Evolutionary conservation across 2,113 vertebrate genomes (phyloP), one percentile per base, ranked within the genome.

Genomic region (Tringa solitaria): DNA sequence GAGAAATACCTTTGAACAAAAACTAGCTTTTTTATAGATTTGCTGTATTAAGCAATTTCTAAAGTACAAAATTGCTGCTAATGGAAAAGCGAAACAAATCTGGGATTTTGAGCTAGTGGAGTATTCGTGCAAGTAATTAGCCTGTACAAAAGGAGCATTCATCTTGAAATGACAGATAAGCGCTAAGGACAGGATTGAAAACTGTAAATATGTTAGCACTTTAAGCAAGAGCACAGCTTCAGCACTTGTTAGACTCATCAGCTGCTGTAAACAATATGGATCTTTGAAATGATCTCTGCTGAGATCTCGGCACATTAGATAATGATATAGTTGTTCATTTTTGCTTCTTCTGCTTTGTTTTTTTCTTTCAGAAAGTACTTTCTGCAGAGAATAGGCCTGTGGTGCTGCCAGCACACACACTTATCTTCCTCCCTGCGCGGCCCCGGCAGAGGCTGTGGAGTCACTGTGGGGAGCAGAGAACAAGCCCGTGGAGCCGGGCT

Each of bases 81-180:
- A 95, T 96, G 68, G 91, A 91, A 72, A 94, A 93, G 91, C 3
- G 41, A 95, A 97, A 97, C 93, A 95, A 96, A 97, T 97, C 89
- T 90, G 94, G 88, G 96, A 69, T 97, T 97, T 97, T 90, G 93
- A 96, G 96, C 96, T 81, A 24, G 87, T 85, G 75, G 84, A 94
- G 94, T 91, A 27, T 97, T 97, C 89, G 61, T 93, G 96, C 96
- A 96, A 94, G 96, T 98, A 96, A 97, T 96, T 94, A 98, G 90
- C 57, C 68, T 87, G 64, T 89, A 94, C 95, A 96, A 97, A 97
- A 96, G 94, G 95, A 97, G 95, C 88, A 80, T 95, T 97, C 96
- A 97, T 93, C 89, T 89, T 85, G 57, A 46, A 56, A 70, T 96
- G 93, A 96, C 95, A 96, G 73, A 97, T 95, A 93, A 96, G 87